phyloP scores from a whole-genome alignment of 2,797 vertebrate genomes.

The Alca torda region DNA sequence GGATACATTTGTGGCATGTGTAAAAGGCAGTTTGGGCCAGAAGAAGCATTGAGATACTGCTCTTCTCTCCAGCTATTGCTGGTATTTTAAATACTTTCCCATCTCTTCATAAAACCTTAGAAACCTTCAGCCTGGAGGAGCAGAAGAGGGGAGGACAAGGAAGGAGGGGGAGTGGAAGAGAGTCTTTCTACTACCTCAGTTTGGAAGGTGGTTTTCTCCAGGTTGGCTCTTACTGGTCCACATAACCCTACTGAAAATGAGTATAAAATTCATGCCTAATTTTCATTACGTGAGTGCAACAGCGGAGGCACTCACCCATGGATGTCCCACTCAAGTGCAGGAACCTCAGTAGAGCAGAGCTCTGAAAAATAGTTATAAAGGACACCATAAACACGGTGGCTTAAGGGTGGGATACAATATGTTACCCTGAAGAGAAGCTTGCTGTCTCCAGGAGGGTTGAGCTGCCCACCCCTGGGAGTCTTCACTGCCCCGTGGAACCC shows the following conservation, averaged over 20 bases:
- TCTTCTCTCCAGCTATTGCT: background rate
- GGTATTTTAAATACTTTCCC: background rate
- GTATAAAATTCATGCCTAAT: background rate
- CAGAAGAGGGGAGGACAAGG: background rate
- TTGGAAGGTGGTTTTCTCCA: background rate
- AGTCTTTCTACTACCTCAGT: background rate
- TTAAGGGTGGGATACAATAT: background rate
- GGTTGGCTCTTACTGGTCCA: background rate
- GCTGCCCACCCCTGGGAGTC: background rate
- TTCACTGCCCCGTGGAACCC: background rate
- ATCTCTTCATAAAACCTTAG: background rate
- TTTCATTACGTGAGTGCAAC: background rate
- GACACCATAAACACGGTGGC: background rate
- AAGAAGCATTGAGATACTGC: background rate
- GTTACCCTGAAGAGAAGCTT: background rate
- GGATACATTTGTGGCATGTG: background rate
- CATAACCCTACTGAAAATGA: background rate
- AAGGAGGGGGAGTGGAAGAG: background rate
- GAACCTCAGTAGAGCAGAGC: background rate
- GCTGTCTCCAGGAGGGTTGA: background rate
- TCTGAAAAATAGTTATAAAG: background rate
- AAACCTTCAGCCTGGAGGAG: background rate
- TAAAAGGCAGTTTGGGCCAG: background rate
- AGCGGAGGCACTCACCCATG: background rate
- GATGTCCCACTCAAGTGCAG: background rate